Base-by-base conservation (phyloP, 2,113 vertebrate genomes). In the Nyctibius bracteatus region DNA sequence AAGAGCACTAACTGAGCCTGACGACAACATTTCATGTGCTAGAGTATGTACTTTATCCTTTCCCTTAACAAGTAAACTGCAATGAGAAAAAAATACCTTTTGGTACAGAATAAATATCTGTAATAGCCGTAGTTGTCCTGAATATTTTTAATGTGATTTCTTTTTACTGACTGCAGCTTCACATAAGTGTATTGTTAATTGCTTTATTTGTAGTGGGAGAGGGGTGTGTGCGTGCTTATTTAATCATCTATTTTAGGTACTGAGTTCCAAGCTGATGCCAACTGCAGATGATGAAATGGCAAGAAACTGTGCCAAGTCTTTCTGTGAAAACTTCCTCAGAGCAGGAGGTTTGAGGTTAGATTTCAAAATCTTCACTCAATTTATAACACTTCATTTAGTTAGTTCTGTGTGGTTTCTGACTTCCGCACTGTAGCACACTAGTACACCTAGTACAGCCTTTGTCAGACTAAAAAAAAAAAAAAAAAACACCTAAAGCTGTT, bases 281-380 rank as follows among this genome's bases (percentile, higher is more conserved):
- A 99, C 99, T 31, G 99, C 99, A 58, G 99, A 99, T 91, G 99
- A 99, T 94, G 99, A 99, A 97, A 99, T 99, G 99, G 99, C 99
- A 73, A 99, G 99, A 98, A 99, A 98, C 78, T 99, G 99, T 97
- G 99, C 99, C 83, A 99, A 99, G 97, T 99, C 99, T 14, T 99
- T 99, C 98, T 99, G 99, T 95, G 99, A 99, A 96, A 99, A 99
- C 95, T 99, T 99, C 96, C 99, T 99, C 35, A 99, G 99, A 98
- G 99, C 99, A 58, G 99, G 99, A 87, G 99, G 99, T 37, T 97
- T 99, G 93, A 99, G 99, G 99, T 99, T 97, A 94, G 97, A 78
- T 68, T 85, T 90, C 93, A 84, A 91, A 88, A 63, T 67, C 35
- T 65, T 89, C 43, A 59, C 51, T 93, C 74, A 66, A 18, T 80